Evolutionary conservation across 2,888 invertebrate species (phyloP).

Genomic region (Ashinkailepas kermadecensis): DNA sequence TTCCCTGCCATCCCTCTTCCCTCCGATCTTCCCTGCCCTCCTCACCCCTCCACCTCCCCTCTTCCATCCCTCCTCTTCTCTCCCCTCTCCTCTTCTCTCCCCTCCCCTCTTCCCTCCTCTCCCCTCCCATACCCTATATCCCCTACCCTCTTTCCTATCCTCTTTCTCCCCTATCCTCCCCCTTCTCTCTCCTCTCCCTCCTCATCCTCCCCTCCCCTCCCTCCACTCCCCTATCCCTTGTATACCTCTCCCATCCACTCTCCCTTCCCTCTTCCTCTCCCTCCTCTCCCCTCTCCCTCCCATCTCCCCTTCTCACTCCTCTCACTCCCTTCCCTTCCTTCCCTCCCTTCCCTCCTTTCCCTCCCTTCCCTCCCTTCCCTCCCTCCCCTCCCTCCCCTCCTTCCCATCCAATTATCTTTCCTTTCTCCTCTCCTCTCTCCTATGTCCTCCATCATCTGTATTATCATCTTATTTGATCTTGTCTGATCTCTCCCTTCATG

Average conservation of each 20-base stretch:
- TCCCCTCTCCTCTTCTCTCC: too few relatives aligned
- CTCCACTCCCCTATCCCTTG: constrained; percentile 23
- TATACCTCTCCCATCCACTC: constrained; percentile 17
- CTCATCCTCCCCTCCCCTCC: constrained; percentile 14
- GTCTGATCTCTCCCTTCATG: neutral
- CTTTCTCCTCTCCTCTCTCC: constrained; percentile 9
- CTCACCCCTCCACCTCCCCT: too few relatives aligned
- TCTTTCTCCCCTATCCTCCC: constrained; percentile 2
- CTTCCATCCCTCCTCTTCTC: too few relatives aligned
- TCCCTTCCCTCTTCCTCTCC: neutral
- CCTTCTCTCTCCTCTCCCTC: constrained; percentile 18
- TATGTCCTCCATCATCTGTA: neutral
- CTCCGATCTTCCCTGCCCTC: too few relatives aligned
- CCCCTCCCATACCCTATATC: constrained; percentile 37
- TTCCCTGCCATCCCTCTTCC: too few relatives aligned
- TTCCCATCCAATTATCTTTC: neutral
- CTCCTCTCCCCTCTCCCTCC: neutral
- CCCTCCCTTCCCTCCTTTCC: neutral
- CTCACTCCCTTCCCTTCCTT: neutral
- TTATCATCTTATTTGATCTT: neutral
- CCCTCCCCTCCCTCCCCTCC: neutral
- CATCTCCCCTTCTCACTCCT: neutral
- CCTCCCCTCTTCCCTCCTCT: too few relatives aligned
- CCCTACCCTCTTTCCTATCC: constrained; percentile 33
- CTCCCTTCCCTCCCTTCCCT: neutral